Conservation (phyloP, 2,888 invertebrate genomes). For the Stenodema calcarata region DNA sequence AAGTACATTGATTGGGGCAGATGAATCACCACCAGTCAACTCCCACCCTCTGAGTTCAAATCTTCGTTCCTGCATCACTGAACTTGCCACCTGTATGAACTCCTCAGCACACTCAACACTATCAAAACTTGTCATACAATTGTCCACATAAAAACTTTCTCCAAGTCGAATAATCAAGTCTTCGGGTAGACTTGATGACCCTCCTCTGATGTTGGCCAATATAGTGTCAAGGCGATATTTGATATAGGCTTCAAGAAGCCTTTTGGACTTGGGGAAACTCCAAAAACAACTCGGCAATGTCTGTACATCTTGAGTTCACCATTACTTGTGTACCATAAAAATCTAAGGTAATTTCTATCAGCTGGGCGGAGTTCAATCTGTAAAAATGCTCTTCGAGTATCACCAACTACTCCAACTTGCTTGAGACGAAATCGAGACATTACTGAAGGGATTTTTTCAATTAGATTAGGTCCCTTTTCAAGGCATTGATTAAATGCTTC, state of each 20-base stretch:
- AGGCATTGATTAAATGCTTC: slow-evolving; percentile 47
- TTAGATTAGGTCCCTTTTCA: slow-evolving; percentile 55
- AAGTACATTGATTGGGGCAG: background rate
- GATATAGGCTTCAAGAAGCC: background rate
- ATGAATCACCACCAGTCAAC: background rate
- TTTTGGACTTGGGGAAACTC: background rate
- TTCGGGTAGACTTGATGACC: background rate
- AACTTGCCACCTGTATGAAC: background rate
- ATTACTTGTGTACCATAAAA: background rate
- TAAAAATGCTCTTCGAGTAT: background rate
- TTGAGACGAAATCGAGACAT: background rate
- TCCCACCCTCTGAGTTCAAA: slow-evolving; percentile 12
- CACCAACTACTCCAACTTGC: background rate
- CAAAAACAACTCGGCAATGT: slow-evolving; percentile 17
- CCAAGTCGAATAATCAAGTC: background rate
- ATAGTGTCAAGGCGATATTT: background rate
- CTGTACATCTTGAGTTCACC: background rate
- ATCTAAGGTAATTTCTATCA: background rate
- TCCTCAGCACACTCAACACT: background rate
- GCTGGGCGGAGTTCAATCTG: background rate
- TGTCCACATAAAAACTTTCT: slow-evolving; percentile 10
- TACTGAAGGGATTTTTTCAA: slow-evolving; percentile 47
- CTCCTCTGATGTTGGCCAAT: background rate
- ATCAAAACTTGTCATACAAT: background rate
- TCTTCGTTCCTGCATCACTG: background rate